These are phyloP conservation scores for Coreius guichenoti DNA, from an alignment of 2,797 vertebrate genomes.

Conservation along the genomic window DNA sequence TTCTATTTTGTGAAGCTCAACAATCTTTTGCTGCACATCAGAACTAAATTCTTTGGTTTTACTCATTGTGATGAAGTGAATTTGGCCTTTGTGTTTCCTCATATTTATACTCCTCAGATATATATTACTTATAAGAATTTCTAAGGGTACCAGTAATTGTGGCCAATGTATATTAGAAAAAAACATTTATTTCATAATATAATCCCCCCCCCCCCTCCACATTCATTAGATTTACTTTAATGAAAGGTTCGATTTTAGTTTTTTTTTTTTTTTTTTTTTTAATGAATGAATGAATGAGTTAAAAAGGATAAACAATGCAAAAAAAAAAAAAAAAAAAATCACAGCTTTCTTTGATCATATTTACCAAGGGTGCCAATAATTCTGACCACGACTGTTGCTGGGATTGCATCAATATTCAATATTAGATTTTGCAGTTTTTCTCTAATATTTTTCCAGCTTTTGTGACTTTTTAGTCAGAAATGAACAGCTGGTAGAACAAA, in stretches of 20 bases:
- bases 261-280: neutral
- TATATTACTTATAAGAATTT: neutral
- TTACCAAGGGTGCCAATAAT: neutral
- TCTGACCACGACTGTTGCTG: neutral
- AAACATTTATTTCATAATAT: neutral
- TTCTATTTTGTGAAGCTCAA: neutral
- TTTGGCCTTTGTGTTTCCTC: too few species aligned
- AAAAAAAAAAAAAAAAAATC: too few species aligned
- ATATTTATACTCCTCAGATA: neutral
- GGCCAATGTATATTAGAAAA: neutral
- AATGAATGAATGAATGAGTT: neutral
- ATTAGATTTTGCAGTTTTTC: constrained; percentile 3
- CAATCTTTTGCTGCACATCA: neutral
- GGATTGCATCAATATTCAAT: constrained; percentile 8
- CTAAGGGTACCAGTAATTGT: neutral
- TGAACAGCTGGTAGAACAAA: constrained; percentile 16
- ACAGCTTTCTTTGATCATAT: neutral
- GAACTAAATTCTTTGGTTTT: neutral
- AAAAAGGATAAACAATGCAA: neutral
- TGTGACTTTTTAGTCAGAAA: neutral
- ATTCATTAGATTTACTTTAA: neutral
- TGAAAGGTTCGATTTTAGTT: neutral
- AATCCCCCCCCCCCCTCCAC: too few species aligned
- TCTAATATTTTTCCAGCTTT: neutral
- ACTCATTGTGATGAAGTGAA: too few species aligned